A percentile compares a stretch with the other conserved stretches of the same genome.
Evolutionary conservation across 2,113 vertebrate species (phyloP).

Genomic region (Brachyhypopomus gauderio): DNA sequence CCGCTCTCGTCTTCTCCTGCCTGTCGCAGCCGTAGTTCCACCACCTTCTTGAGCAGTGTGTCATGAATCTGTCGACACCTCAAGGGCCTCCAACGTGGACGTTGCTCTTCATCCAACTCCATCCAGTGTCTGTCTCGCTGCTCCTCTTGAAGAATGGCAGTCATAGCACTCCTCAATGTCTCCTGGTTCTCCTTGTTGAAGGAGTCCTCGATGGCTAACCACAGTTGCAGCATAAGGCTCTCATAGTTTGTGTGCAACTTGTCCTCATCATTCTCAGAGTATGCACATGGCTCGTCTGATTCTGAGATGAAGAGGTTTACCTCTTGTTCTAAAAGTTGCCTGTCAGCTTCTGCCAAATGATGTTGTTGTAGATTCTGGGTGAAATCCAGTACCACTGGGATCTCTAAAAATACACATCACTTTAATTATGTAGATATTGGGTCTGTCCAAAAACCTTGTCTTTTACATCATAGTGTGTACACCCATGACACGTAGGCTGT

Average conservation of each 20-base stretch:
- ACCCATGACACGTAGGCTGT: no score
- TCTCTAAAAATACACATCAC: conserved; percentile 20
- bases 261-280: conserved; percentile 65
- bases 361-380: conserved; percentile 48
- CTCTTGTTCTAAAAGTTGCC: conserved; percentile 76
- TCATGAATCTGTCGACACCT: conserved; percentile 77
- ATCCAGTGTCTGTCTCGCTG: conserved; percentile 74
- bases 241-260: conserved; percentile 70
- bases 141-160: conserved; percentile 79
- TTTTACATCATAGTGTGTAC: no score
- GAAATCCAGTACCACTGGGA: conserved; percentile 40
- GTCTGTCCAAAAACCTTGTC: not conserved
- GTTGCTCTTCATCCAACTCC: conserved; percentile 32
- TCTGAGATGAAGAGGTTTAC: conserved; percentile 62
- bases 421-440: not conserved
- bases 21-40: conserved; percentile 71
- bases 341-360: conserved; percentile 57
- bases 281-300: conserved; percentile 59
- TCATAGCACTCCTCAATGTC: conserved; percentile 75
- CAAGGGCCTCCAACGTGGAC: conserved; percentile 71
- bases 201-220: conserved; percentile 70
- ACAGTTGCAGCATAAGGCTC: conserved; percentile 71
- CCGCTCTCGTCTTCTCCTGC: conserved; percentile 42
- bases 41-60: conserved; percentile 63
- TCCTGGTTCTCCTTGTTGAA: conserved; percentile 64